These are phyloP conservation scores for Epizoanthus stellaris DNA, from an alignment of 92 coral and sea anemone species.

Conservation along the genomic window DNA sequence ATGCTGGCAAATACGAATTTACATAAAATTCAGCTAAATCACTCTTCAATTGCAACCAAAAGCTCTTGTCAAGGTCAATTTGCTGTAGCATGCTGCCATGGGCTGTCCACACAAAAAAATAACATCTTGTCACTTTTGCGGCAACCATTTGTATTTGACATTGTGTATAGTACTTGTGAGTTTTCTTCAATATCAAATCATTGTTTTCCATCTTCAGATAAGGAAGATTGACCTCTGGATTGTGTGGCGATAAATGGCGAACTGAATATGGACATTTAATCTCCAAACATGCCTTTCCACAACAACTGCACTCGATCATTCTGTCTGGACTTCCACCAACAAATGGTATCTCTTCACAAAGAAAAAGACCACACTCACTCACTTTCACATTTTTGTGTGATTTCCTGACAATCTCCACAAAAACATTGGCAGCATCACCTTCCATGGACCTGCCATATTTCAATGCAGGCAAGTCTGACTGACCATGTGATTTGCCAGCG, in stretches of 20 bases:
- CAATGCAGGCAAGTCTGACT: conserved; percentile 58
- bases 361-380: conserved; percentile 53
- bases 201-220: conserved; percentile 36
- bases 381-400: conserved; percentile 40
- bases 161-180: conserved; percentile 53
- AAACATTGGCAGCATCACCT: conserved; percentile 53
- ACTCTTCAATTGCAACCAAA: conserved; percentile 32
- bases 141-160: conserved; percentile 54
- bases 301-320: conserved; percentile 65
- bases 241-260: conserved; percentile 45
- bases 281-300: conserved; percentile 69
- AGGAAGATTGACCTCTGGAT: conserved; percentile 32
- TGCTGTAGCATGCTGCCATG: conserved; percentile 46
- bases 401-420: conserved; percentile 43
- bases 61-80: conserved; percentile 31
- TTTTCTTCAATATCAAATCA: conserved; percentile 38
- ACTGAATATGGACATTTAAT: conserved; percentile 65
- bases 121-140: conserved; percentile 39
- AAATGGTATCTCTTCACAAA: conserved; percentile 49
- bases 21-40: conserved; percentile 38
- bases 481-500: conserved; percentile 44
- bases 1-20: conserved; percentile 39
- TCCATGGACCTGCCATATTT: conserved; percentile 63
- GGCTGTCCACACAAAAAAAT: conserved; percentile 52
- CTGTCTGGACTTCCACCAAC: conserved; percentile 76